Percentiles rank a stretch among this genome's conserved stretches.
Conservation (phyloP, 2,888 invertebrate genomes). For the Pollenia labialis region DNA sequence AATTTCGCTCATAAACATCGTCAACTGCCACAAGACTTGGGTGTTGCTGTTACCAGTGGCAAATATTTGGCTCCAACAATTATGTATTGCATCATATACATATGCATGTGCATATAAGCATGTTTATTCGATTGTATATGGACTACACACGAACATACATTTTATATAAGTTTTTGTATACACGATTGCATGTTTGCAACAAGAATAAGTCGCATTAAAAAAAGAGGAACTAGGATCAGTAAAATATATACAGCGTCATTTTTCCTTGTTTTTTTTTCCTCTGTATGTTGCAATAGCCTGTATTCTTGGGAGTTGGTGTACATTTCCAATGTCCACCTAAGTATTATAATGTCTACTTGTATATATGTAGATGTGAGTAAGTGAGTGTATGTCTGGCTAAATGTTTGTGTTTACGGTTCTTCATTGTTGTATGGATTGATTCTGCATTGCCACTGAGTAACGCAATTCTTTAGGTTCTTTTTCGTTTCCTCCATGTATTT, state of each 20-base stretch:
- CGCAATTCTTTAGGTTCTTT: constrained; percentile 65
- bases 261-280: constrained; percentile 15
- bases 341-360: constrained; percentile 10
- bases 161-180: not conserved
- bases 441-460: constrained; percentile 63
- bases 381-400: constrained; percentile 3
- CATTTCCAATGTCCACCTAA: constrained; percentile 33
- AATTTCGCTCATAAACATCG: constrained; percentile 21
- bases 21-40: constrained; percentile 11
- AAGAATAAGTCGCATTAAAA: constrained; percentile 20
- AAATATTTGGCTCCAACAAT: constrained; percentile 37
- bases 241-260: constrained; percentile 28
- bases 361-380: not conserved
- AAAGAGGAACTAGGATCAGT: constrained; percentile 13
- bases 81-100: constrained; percentile 5
- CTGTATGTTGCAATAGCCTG: constrained; percentile 23
- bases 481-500: constrained; percentile 55
- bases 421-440: constrained; percentile 69
- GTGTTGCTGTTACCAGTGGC: constrained; percentile 26
- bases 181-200: not conserved
- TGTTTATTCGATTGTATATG: not conserved
- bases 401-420: constrained; percentile 30
- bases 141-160: not conserved
- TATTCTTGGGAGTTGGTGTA: constrained; percentile 30
- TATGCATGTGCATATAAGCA: not conserved